These are phyloP conservation scores for Lithophane socia DNA, from an alignment of 2,888 invertebrate species.

Conservation along the genomic window DNA sequence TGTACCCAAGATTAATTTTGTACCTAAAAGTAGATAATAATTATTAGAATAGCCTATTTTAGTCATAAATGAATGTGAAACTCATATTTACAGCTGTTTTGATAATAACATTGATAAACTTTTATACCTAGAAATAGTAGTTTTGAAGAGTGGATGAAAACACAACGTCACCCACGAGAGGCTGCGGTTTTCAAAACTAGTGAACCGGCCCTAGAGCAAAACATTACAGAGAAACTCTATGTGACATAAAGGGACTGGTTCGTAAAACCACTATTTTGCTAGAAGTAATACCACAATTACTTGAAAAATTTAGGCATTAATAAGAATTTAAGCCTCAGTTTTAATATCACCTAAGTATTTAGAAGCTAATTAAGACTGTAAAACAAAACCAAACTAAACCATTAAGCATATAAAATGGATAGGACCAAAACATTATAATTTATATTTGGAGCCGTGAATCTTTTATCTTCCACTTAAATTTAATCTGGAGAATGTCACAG, in stretches of 20 bases:
- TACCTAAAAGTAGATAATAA: background rate
- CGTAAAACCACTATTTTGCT: slow-evolving; percentile 16
- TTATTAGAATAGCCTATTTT: background rate
- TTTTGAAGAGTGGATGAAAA: background rate
- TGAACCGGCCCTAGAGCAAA: background rate
- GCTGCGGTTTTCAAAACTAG: slow-evolving; percentile 2
- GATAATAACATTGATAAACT: background rate
- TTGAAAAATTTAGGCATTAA: no score
- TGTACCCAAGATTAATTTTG: background rate
- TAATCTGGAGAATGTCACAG: slow-evolving; percentile 70
- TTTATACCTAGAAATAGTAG: background rate
- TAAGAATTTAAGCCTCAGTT: background rate
- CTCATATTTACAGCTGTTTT: background rate
- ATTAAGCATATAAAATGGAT: slow-evolving; percentile 20
- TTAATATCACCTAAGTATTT: background rate
- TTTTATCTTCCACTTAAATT: slow-evolving; percentile 75
- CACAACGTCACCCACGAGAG: background rate
- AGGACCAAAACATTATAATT: slow-evolving; percentile 48
- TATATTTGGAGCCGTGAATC: slow-evolving; percentile 57
- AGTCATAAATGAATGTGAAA: background rate
- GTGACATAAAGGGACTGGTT: background rate
- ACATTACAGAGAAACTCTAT: background rate
- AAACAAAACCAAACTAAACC: slow-evolving; percentile 36
- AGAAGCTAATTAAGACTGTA: slow-evolving; percentile 28
- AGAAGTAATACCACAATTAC: background rate